Conservation (phyloP, 2,113 vertebrate genomes). For the Leiothrix lutea region DNA sequence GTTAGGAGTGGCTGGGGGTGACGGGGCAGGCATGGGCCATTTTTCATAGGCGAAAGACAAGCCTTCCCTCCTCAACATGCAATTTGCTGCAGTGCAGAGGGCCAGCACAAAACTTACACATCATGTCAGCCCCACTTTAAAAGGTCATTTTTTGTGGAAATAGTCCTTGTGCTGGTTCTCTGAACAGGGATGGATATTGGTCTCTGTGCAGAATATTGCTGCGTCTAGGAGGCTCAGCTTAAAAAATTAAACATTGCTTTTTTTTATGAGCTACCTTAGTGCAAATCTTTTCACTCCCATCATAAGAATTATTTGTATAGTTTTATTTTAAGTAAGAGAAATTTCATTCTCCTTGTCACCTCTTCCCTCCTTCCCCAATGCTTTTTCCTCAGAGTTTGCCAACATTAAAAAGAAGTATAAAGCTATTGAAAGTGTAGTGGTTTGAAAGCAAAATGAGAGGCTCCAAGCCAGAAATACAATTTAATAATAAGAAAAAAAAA, state of each 20-base stretch:
- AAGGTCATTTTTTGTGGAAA: constrained; percentile 24
- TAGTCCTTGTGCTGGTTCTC: background rate
- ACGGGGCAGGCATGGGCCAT: background rate
- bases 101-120: background rate
- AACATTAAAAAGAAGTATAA: background rate
- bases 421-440: background rate
- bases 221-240: background rate
- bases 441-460: too few relatives aligned
- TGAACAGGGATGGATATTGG: background rate
- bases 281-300: background rate
- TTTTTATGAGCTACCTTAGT: background rate
- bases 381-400: background rate
- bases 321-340: constrained; percentile 13
- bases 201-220: background rate
- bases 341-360: background rate
- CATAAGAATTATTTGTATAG: background rate
- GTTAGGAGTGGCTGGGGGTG: background rate
- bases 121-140: background rate
- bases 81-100: background rate
- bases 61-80: background rate
- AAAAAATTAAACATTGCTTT: background rate
- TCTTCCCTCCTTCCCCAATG: background rate
- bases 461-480: too few relatives aligned
- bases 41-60: background rate
- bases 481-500: too few relatives aligned